Evolutionary conservation across 1,140 invertebrate genomes (phyloP).

Genomic region (Sminthurides bifidus): DNA sequence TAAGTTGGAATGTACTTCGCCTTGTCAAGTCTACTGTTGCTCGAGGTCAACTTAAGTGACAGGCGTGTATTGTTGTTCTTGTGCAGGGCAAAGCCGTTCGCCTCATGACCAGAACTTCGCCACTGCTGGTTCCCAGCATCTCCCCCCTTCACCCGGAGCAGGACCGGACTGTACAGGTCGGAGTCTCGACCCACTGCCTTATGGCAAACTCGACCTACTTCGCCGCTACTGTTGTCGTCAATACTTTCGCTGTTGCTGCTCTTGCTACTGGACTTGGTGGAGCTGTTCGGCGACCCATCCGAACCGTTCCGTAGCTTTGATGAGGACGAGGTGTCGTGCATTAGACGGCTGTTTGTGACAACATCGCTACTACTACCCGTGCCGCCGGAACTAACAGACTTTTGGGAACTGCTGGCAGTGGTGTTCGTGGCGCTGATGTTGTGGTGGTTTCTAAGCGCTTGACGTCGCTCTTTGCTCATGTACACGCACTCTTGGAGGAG

Average conservation of each 20-base stretch:
- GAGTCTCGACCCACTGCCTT: not conserved
- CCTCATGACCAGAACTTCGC: no score
- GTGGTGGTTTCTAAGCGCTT: conserved; percentile 43
- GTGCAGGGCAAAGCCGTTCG: no score
- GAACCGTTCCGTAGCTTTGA: no score
- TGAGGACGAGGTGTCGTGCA: no score
- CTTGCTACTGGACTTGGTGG: conserved; percentile 8
- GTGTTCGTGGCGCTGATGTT: not conserved
- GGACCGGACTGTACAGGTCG: no score
- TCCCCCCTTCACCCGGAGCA: no score
- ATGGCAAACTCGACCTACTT: not conserved
- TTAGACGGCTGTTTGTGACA: not conserved
- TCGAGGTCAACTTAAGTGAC: conserved; percentile 13
- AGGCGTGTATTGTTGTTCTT: conserved; percentile 12
- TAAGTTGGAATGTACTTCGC: not conserved
- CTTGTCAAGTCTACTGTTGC: not conserved
- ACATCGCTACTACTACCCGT: no score
- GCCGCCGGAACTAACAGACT: not conserved
- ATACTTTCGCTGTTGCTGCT: conserved; percentile 6
- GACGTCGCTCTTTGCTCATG: conserved; percentile 46
- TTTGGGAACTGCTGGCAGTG: not conserved
- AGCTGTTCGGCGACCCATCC: conserved; percentile 15
- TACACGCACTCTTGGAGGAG: conserved; percentile 47
- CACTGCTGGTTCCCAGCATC: no score
- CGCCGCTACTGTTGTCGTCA: not conserved